phyloP scores from a whole-genome alignment of 2,888 invertebrate species.

The Gandaritis pyraliata region DNA sequence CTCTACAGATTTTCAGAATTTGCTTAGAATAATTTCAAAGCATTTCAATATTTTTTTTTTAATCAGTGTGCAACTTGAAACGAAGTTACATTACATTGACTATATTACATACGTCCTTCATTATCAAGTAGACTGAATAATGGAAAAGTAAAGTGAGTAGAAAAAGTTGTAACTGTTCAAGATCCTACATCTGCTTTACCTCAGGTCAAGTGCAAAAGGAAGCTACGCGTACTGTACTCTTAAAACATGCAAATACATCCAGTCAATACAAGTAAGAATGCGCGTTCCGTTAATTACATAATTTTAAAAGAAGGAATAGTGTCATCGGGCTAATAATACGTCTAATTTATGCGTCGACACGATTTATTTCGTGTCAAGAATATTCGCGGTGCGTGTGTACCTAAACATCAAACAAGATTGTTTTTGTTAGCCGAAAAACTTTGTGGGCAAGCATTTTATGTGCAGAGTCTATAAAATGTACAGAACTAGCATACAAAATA shows the following conservation, averaged over 20 bases:
- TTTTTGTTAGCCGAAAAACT: constrained; percentile 21
- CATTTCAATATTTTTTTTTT: too few relatives aligned
- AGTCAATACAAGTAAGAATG: constrained; percentile 48
- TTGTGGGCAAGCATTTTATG: constrained; percentile 20
- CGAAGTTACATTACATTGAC: too few relatives aligned
- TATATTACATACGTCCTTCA: too few relatives aligned
- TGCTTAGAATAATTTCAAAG: too few relatives aligned
- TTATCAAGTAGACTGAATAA: too few relatives aligned
- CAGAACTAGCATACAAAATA: constrained; percentile 12
- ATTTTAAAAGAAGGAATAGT: constrained; percentile 51
- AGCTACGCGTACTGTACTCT: constrained; percentile 26
- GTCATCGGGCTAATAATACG: constrained; percentile 48
- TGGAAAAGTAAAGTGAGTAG: too few relatives aligned
- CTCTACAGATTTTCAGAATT: too few relatives aligned
- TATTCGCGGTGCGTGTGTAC: constrained; percentile 29
- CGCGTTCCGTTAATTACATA: constrained; percentile 54
- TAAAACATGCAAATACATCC: constrained; percentile 40
- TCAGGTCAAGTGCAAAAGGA: constrained; percentile 20
- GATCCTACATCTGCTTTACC: too few relatives aligned
- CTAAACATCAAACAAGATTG: constrained; percentile 13
- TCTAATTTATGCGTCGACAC: constrained; percentile 54
- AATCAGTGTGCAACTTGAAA: too few relatives aligned
- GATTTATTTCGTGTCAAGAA: constrained; percentile 43
- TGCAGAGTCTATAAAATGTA: constrained; percentile 12
- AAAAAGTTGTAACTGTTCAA: too few relatives aligned